Evolutionary conservation across 2,888 invertebrate species (phyloP).

Genomic region (Glyphotaelius pellucidus): DNA sequence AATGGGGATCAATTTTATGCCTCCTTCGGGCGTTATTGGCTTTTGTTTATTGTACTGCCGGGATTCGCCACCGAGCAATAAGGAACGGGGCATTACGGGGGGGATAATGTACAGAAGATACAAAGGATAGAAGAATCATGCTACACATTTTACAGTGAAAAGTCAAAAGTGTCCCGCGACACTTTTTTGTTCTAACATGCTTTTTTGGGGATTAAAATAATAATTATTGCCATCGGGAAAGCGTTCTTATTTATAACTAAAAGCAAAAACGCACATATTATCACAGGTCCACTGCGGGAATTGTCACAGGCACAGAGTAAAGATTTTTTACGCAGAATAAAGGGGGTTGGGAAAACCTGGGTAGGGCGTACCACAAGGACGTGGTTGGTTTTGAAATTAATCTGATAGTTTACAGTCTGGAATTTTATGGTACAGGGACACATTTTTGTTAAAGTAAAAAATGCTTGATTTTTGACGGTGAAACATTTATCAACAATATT

Average conservation of each 20-base stretch:
- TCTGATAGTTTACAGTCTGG: no score
- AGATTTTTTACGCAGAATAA: background rate
- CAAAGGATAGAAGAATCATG: background rate
- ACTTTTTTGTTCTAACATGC: background rate
- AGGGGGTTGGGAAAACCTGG: background rate
- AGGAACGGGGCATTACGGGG: conserved; percentile 13
- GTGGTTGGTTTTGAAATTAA: background rate
- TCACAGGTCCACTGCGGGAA: no score
- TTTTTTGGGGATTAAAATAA: background rate
- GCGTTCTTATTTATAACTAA: background rate
- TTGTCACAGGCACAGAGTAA: no score
- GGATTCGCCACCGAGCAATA: conserved; percentile 54
- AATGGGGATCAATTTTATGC: conserved; percentile 64
- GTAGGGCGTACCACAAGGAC: background rate
- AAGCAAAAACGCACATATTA: no score
- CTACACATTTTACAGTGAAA: background rate
- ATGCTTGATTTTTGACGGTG: background rate
- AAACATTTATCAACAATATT: background rate
- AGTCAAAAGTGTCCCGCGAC: background rate
- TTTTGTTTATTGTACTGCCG: conserved; percentile 64
- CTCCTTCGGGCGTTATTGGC: conserved; percentile 62
- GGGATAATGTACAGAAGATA: background rate
- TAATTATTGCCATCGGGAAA: background rate
- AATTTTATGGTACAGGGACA: no score
- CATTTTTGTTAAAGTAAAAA: background rate